Conservation (phyloP, 2,888 invertebrate species). For the Choristoneura rosaceana region DNA sequence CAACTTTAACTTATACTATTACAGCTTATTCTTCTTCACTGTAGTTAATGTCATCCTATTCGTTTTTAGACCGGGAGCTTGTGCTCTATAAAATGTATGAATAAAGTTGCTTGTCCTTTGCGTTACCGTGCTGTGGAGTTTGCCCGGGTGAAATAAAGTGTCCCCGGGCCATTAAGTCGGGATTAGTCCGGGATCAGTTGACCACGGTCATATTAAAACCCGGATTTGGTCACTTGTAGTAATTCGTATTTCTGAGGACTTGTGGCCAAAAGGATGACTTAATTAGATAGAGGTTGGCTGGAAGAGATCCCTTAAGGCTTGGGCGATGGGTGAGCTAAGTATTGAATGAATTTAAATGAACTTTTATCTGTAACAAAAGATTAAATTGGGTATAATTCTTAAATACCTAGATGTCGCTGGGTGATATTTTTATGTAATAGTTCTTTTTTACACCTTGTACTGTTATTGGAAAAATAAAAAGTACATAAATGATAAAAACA, state of each 20-base stretch:
- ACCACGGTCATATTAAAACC: constrained; percentile 80
- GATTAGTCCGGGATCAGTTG: constrained; percentile 80
- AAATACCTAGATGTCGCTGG: no score
- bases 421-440: no score
- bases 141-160: constrained; percentile 52
- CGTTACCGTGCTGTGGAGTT: not conserved
- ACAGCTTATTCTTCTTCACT: constrained; percentile 33
- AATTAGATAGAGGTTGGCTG: constrained; percentile 28
- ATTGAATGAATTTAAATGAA: not conserved
- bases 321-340: not conserved
- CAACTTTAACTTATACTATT: constrained; percentile 46
- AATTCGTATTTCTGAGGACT: constrained; percentile 68
- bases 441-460: no score
- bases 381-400: no score
- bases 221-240: constrained; percentile 77
- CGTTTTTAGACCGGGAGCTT: not conserved
- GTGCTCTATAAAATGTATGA: not conserved
- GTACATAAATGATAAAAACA: no score
- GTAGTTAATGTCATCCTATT: not conserved
- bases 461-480: no score
- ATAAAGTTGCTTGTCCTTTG: constrained; percentile 13
- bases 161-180: constrained; percentile 76
- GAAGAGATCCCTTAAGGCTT: constrained; percentile 9
- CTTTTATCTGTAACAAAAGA: not conserved
- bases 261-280: constrained; percentile 13